These are phyloP conservation scores for Chelidonichthys spinosus DNA, from an alignment of 2,797 vertebrate species.

Conservation along the genomic window DNA sequence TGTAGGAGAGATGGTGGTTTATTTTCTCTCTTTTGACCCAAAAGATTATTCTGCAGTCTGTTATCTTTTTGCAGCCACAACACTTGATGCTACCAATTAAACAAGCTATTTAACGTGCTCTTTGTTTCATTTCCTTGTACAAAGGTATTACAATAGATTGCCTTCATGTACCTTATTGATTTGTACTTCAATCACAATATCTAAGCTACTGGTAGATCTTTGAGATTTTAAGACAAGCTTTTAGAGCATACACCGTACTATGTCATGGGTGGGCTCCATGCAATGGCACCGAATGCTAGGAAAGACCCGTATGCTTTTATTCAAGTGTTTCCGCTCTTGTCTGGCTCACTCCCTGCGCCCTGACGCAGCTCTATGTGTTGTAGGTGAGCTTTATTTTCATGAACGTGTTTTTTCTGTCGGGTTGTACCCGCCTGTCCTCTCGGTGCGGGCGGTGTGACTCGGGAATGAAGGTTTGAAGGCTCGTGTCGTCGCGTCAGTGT, in stretches of 20 bases:
- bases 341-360: rapidly evolving
- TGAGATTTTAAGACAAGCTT: neutral
- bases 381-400: neutral
- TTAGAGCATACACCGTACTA: no score
- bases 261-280: no score
- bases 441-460: rapidly evolving
- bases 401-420: neutral
- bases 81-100: neutral
- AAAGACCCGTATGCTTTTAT: constrained; percentile 6
- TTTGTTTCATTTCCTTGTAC: neutral
- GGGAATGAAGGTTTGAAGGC: neutral
- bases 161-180: neutral
- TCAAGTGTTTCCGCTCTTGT: constrained; percentile 8
- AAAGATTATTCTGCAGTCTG: neutral
- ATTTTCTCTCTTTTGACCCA: neutral
- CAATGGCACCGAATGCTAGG: no score
- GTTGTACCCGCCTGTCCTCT: neutral
- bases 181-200: neutral
- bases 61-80: neutral
- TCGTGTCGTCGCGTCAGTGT: neutral
- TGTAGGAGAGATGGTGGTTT: neutral
- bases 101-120: neutral
- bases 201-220: neutral
- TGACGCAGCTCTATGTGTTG: constrained; percentile 1
- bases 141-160: neutral